Conservation (phyloP, 2,888 invertebrate genomes). For the Polia nebulosa region DNA sequence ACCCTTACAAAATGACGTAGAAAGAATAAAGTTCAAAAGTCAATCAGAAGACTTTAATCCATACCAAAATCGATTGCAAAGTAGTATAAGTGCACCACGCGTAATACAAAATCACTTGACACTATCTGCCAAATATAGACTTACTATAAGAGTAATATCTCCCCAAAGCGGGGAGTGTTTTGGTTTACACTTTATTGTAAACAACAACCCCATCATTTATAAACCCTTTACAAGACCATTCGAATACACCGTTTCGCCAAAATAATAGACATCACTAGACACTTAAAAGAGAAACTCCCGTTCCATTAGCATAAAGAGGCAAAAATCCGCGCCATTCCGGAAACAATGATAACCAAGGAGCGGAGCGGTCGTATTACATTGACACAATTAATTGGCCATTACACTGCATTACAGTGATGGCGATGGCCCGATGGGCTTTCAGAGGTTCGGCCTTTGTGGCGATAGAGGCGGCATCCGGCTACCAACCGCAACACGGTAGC, state of each 20-base stretch:
- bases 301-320: constrained; percentile 48
- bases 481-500: constrained; percentile 56
- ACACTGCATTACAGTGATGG: constrained; percentile 49
- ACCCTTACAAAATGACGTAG: background rate
- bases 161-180: too few species aligned
- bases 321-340: constrained; percentile 43
- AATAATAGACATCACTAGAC: constrained; percentile 12
- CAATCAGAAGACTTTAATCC: too few species aligned
- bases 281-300: constrained; percentile 3
- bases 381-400: constrained; percentile 63
- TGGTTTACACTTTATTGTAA: too few species aligned
- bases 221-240: background rate
- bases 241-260: constrained; percentile 1
- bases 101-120: too few species aligned
- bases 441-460: constrained; percentile 54
- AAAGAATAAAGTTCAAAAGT: too few species aligned
- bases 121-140: too few species aligned
- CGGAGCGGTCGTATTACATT: constrained; percentile 51
- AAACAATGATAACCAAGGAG: constrained; percentile 57
- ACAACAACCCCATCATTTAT: background rate
- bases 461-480: constrained; percentile 52
- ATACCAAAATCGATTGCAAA: too few species aligned
- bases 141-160: too few species aligned
- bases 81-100: too few species aligned
- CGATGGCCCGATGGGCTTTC: constrained; percentile 51